phyloP scores from a whole-genome alignment of 2,113 vertebrate genomes.

The Gymnogyps californianus region DNA sequence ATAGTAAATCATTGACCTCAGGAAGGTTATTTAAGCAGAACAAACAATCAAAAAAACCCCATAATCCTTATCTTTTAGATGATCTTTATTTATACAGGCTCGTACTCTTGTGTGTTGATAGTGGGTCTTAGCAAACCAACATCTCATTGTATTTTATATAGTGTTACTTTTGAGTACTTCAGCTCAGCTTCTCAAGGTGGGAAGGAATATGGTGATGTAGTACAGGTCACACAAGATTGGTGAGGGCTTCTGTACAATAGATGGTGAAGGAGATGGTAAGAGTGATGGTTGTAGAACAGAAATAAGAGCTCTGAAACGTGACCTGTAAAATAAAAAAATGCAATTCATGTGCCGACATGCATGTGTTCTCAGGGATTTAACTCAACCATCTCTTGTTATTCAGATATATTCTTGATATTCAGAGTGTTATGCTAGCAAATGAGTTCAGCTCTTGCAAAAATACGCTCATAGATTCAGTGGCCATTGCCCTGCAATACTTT shows the following conservation, averaged over 20 bases:
- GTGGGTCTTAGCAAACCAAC: background rate
- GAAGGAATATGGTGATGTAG: background rate
- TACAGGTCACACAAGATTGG: background rate
- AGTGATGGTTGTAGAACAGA: background rate
- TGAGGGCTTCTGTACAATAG: background rate
- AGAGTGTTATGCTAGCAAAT: background rate
- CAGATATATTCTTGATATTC: background rate
- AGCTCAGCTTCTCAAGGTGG: background rate
- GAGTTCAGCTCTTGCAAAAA: background rate
- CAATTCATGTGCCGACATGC: background rate
- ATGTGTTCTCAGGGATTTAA: background rate
- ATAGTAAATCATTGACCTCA: background rate
- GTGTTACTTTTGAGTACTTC: background rate
- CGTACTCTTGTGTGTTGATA: background rate
- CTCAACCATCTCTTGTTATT: background rate
- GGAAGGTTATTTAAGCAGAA: background rate
- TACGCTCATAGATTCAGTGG: fast-evolving
- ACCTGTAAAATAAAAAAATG: background rate
- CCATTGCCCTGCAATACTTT: background rate
- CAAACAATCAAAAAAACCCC: background rate
- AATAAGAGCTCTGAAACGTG: background rate
- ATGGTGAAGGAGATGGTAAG: background rate
- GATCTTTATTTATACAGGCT: background rate
- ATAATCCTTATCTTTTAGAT: background rate
- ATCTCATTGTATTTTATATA: background rate